These are phyloP conservation scores for Euthynnus affinis DNA, from an alignment of 2,797 vertebrate genomes.

Conservation along the genomic window DNA sequence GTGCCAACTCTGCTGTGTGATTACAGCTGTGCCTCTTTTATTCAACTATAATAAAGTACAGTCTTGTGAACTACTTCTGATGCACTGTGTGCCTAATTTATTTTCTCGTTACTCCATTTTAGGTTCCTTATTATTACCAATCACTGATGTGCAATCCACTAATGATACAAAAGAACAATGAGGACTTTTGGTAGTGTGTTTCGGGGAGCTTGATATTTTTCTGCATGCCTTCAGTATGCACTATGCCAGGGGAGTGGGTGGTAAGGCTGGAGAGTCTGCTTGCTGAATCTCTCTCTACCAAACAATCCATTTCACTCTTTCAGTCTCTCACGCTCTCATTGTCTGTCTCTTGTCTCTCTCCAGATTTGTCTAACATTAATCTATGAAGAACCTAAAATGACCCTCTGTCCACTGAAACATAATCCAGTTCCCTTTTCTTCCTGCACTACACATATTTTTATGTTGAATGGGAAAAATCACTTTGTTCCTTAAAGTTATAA, in stretches of 20 bases:
- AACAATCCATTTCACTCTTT: conserved; percentile 63
- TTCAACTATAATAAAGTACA: conserved; percentile 2
- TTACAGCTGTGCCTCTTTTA: neutral
- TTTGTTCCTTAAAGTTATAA: neutral
- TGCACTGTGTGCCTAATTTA: conserved; percentile 8
- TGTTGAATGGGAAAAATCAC: neutral
- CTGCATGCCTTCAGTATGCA: conserved; percentile 23
- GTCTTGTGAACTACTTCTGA: conserved; percentile 32
- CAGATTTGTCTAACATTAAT: conserved; percentile 21
- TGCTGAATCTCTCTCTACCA: conserved; percentile 53
- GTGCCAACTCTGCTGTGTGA: conserved; percentile 21
- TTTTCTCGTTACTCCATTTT: conserved; percentile 20
- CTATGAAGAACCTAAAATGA: conserved; percentile 28
- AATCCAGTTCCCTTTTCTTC: conserved; percentile 1
- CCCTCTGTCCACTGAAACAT: neutral
- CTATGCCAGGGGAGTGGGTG: conserved; percentile 62
- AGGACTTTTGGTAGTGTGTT: conserved; percentile 41
- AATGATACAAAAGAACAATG: conserved; percentile 56
- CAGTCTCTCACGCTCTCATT: conserved; percentile 18
- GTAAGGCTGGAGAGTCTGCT: conserved; percentile 18
- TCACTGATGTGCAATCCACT: conserved; percentile 19
- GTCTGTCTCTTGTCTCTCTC: conserved; percentile 8
- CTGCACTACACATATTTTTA: neutral
- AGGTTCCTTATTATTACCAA: conserved; percentile 25
- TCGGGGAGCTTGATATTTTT: conserved; percentile 52